These are phyloP conservation scores for Kradibia gibbosae DNA, from an alignment of 1,140 invertebrate species.

Conservation along the genomic window DNA sequence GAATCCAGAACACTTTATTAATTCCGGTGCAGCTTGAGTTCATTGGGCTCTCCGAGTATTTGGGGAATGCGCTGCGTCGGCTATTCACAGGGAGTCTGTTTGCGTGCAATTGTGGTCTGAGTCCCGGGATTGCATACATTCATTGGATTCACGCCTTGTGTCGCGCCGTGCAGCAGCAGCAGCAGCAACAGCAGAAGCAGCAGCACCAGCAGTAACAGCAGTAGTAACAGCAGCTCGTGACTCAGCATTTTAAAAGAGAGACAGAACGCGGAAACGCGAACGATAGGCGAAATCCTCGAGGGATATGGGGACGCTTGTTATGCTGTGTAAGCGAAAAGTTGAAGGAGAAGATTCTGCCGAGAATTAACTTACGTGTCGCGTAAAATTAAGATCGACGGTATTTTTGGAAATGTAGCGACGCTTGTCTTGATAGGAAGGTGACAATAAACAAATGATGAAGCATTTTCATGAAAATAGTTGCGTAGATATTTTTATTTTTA, in stretches of 20 bases:
- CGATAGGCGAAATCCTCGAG: too few species aligned
- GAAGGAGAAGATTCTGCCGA: background rate
- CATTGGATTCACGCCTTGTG: conserved; percentile 51
- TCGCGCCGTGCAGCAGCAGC: background rate
- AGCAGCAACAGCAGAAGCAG: too few species aligned
- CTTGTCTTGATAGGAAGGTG: background rate
- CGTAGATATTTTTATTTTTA: too few species aligned
- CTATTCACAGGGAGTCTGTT: conserved; percentile 11
- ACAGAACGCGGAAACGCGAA: background rate
- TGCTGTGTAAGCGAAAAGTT: background rate
- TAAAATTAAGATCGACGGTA: too few species aligned
- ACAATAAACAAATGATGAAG: too few species aligned
- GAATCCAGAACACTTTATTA: conserved; percentile 56
- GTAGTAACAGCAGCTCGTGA: too few species aligned
- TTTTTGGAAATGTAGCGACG: background rate
- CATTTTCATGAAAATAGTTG: too few species aligned
- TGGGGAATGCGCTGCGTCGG: conserved; percentile 58
- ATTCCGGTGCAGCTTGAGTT: conserved; percentile 40
- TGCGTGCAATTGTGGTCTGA: background rate
- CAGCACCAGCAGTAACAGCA: too few species aligned
- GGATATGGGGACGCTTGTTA: background rate
- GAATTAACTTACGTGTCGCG: background rate
- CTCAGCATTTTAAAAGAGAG: too few species aligned
- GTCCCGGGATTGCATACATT: conserved; percentile 52
- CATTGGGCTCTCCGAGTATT: conserved; percentile 54